Percentiles rank a stretch among this genome's conserved stretches.
These are phyloP conservation scores for Arctopsyche grandis DNA, from an alignment of 1,140 invertebrate genomes.

Conservation along the genomic window DNA sequence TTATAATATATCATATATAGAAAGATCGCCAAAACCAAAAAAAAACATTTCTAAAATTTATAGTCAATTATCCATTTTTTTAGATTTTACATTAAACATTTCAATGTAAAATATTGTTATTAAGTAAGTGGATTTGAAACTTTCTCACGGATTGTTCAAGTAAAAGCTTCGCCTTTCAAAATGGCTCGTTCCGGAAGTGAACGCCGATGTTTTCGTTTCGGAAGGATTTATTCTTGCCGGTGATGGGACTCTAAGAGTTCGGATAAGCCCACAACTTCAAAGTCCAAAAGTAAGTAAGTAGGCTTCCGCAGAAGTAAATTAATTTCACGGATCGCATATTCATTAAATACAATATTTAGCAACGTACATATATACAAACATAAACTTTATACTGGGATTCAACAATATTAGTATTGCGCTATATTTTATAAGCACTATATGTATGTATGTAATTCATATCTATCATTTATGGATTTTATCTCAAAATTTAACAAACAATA, in stretches of 20 bases:
- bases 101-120: background rate
- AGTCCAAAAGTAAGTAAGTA: background rate
- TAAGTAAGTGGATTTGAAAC: constrained; percentile 4
- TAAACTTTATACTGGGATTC: background rate
- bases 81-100: too few species aligned
- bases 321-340: constrained; percentile 6
- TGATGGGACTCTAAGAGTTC: background rate
- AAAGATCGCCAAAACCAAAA: too few species aligned
- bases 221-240: constrained; percentile 13
- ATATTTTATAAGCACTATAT: too few species aligned
- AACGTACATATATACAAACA: background rate
- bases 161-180: background rate
- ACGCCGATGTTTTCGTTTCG: constrained; percentile 29
- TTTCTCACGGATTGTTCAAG: background rate
- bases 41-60: too few species aligned
- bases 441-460: too few species aligned
- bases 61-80: too few species aligned
- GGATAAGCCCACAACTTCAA: constrained; percentile 15
- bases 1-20: too few species aligned
- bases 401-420: too few species aligned
- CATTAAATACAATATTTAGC: too few species aligned
- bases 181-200: background rate
- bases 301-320: background rate
- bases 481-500: background rate
- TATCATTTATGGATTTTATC: too few species aligned